Base-by-base conservation (phyloP, 1,140 invertebrate genomes). In the Mylabris phalerata region DNA sequence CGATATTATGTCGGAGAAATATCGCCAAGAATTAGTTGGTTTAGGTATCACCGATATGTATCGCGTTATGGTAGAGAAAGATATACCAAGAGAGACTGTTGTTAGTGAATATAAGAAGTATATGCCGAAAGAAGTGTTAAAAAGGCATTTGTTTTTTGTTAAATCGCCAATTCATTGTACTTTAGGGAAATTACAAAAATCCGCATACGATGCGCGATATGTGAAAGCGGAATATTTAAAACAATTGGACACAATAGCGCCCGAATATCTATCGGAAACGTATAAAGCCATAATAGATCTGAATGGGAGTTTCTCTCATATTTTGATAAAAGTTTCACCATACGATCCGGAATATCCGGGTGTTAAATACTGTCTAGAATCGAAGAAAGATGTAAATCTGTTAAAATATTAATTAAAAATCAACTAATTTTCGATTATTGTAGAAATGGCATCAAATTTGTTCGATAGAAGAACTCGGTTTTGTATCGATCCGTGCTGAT, bases 41-140 rank as follows among this genome's bases (percentile, higher is more conserved):
- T 75, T 95, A 40, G 88, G 88, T 7, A 89, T 92, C 40, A 82
- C 86, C 55, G 90, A 93, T 73, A 93, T 93, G 89, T 88, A 83
- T 69, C 83, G 87, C 62, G 84, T 85, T 9, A 87, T 89, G 74
- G 67, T 87, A 11, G 89, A 92, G 69, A 83, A 88, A 63, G 80
- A 81, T 55, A 70, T 84, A 45, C 70, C 79, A 9, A 73, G 77
- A 19, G 83, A 86, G 62, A 77, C 79, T 52, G 81, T 93, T 4
- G 82, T 88, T 68, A 82, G 79, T 57, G 84, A 90, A 58, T 92
- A 89, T 58, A 89, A 87, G 69, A 85, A 86, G 60, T 93, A 86
- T 75, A 83, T 93, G 60, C 90, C 90, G 0, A 87, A 85, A 72
- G 83, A 85, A 55, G 81, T 92, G 45, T 77, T 87, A 11, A 87